Conservation (phyloP, 2,888 invertebrate genomes). For the Drosophila conformis region DNA sequence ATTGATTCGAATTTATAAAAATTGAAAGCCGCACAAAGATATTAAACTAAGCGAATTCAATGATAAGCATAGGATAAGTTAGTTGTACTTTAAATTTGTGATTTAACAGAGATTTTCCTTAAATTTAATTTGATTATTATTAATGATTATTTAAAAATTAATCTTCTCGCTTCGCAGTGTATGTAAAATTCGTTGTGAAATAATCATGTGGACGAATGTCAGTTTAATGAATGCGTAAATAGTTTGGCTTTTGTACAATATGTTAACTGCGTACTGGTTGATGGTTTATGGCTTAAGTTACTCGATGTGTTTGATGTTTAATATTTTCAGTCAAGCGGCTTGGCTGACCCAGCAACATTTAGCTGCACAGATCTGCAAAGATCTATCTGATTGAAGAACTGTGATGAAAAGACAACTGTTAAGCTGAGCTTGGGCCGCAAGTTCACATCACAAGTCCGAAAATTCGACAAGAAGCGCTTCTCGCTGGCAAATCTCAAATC, state of each 20-base stretch:
- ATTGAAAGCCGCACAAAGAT: neutral
- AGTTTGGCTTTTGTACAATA: conserved; percentile 57
- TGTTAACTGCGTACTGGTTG: conserved; percentile 37
- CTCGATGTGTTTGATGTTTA: conserved; percentile 32
- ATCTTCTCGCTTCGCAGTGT: conserved; percentile 22
- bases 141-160: neutral
- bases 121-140: neutral
- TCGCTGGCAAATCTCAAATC: conserved; percentile 16
- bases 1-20: neutral
- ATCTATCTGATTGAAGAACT: conserved; percentile 15
- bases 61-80: neutral
- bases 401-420: conserved; percentile 2
- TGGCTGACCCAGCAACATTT: conserved; percentile 30
- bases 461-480: conserved; percentile 23
- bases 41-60: neutral
- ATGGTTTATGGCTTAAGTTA: conserved; percentile 46
- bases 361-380: neutral
- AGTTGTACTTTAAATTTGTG: neutral
- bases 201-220: conserved; percentile 19
- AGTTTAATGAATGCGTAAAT: conserved; percentile 57
- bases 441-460: conserved; percentile 45
- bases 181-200: conserved; percentile 6
- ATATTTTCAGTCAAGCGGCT: conserved; percentile 22
- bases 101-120: neutral
- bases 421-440: conserved; percentile 31